Conservation (phyloP, 2,888 invertebrate genomes). For the Aleiodes alternator region DNA sequence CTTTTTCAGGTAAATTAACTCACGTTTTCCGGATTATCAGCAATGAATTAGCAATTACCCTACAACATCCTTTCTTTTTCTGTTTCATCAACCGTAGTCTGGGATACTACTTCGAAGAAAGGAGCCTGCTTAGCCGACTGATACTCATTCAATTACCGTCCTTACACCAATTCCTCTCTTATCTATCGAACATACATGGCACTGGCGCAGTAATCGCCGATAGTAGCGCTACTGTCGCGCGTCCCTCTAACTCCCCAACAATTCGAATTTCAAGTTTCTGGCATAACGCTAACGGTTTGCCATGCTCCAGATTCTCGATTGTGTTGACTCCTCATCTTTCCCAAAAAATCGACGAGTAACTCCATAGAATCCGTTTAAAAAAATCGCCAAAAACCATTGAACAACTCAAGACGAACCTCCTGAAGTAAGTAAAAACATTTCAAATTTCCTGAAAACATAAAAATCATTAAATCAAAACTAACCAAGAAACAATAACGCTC, state of each 20-base stretch:
- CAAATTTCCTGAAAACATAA: not conserved
- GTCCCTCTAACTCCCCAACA: not conserved
- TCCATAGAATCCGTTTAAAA: not conserved
- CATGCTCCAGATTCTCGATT: constrained; percentile 48
- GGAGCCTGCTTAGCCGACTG: too few species aligned
- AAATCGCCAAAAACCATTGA: not conserved
- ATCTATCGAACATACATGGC: too few species aligned
- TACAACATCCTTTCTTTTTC: too few species aligned
- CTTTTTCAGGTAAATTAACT: too few species aligned
- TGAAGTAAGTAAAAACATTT: constrained; percentile 31
- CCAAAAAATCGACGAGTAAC: not conserved
- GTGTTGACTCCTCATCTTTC: constrained; percentile 23
- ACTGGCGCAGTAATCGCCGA: too few species aligned
- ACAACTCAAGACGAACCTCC: not conserved
- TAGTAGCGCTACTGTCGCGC: too few species aligned
- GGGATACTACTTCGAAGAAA: too few species aligned
- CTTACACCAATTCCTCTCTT: too few species aligned
- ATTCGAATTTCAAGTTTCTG: constrained; percentile 47
- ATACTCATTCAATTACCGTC: too few species aligned
- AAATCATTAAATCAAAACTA: not conserved
- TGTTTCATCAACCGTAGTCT: too few species aligned
- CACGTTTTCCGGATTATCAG: too few species aligned
- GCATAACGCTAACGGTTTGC: constrained; percentile 57
- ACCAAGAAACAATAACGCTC: constrained; percentile 13
- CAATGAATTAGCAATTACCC: too few species aligned